These are phyloP conservation scores for Melospiza melodia DNA, from an alignment of 2,113 vertebrate genomes.

Conservation along the genomic window DNA sequence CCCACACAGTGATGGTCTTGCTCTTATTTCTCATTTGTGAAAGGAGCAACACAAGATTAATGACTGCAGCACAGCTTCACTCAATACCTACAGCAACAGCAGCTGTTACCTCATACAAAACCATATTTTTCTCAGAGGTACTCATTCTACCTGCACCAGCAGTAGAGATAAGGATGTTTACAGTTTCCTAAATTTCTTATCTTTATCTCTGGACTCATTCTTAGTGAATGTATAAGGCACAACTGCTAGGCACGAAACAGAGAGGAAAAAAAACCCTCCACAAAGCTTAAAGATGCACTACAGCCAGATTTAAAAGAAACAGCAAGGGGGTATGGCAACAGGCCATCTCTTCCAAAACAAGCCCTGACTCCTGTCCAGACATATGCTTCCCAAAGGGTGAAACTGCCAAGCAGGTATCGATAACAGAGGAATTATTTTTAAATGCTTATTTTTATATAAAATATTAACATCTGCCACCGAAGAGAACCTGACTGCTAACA, in stretches of 20 bases:
- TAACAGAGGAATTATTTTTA: neutral
- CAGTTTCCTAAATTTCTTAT: slow-evolving; percentile 47
- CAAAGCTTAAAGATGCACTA: neutral
- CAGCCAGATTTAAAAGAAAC: slow-evolving; percentile 34
- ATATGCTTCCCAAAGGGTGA: neutral
- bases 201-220: slow-evolving; percentile 23
- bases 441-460: neutral
- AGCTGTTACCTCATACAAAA: slow-evolving; percentile 54
- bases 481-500: neutral
- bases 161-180: slow-evolving; percentile 35
- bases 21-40: slow-evolving; percentile 50
- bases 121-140: slow-evolving; percentile 17
- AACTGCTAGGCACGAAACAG: neutral
- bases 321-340: slow-evolving; percentile 44
- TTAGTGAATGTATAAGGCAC: neutral
- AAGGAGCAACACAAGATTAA: slow-evolving; percentile 53
- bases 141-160: slow-evolving; percentile 35
- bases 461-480: neutral
- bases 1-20: neutral
- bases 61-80: slow-evolving; percentile 22
- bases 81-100: slow-evolving; percentile 17
- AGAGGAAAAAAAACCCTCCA: neutral
- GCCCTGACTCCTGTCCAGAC: slow-evolving; percentile 26
- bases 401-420: slow-evolving; percentile 31
- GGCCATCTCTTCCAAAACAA: slow-evolving; percentile 21